Percentiles rank a stretch among this genome's conserved stretches.
Conservation (phyloP, 2,113 vertebrate species). For the Gracilinanus agilis region DNA sequence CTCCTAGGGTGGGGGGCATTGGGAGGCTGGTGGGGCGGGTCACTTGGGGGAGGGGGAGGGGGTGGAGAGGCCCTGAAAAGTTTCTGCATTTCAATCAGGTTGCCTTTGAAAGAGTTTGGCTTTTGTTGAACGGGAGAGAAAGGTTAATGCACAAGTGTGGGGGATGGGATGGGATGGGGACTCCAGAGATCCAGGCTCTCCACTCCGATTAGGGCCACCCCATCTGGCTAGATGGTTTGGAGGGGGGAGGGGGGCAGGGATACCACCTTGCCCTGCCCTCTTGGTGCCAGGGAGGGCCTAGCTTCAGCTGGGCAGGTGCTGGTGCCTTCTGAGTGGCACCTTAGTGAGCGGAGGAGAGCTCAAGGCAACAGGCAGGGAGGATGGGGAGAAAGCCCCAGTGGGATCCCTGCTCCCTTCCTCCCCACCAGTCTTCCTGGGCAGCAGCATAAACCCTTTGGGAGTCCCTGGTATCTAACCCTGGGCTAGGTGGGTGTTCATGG, state of each 20-base stretch:
- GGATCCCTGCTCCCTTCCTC: conserved; percentile 27
- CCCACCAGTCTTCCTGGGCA: not conserved
- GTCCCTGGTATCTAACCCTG: conserved; percentile 44
- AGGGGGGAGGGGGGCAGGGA: not conserved
- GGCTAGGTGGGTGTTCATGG: no score
- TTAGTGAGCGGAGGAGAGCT: not conserved
- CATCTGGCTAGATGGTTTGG: not conserved
- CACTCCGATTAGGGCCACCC: not conserved
- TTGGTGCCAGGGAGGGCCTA: not conserved
- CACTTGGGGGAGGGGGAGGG: conserved; percentile 85
- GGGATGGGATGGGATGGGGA: conserved; percentile 65
- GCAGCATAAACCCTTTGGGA: conserved; percentile 16
- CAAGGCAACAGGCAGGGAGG: not conserved
- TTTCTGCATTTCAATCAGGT: conserved; percentile 90
- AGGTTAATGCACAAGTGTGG: conserved; percentile 79
- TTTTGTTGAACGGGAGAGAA: conserved; percentile 84
- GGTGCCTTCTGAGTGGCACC: not conserved
- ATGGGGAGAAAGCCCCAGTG: not conserved
- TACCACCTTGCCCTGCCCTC: not conserved
- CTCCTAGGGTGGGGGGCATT: conserved; percentile 77
- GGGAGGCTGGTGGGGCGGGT: conserved; percentile 79
- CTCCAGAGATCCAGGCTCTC: not conserved
- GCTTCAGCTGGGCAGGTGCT: not conserved
- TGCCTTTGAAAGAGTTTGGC: conserved; percentile 88
- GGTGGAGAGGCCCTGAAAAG: conserved; percentile 82